phyloP scores from a whole-genome alignment of 2,797 vertebrate genomes.

The Sorex maritimensis region DNA sequence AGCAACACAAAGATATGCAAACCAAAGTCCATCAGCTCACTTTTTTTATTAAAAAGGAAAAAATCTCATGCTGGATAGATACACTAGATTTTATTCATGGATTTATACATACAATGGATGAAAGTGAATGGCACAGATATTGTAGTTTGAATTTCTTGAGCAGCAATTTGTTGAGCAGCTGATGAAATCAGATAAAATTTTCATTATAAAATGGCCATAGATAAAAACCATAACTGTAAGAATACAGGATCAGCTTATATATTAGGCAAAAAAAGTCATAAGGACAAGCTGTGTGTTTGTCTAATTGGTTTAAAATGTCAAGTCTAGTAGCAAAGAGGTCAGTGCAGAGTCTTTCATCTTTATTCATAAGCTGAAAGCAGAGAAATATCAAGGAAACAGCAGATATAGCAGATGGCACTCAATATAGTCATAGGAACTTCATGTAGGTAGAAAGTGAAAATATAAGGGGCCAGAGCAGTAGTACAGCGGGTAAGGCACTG shows the following conservation, averaged over 20 bases:
- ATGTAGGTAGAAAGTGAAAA: conserved; percentile 30
- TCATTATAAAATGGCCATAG: conserved; percentile 68
- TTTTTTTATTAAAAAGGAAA: conserved; percentile 24
- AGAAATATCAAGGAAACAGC: conserved; percentile 48
- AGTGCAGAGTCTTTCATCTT: conserved; percentile 50
- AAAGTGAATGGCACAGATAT: conserved; percentile 62
- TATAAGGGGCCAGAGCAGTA: too few relatives aligned
- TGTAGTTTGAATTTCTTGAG: conserved; percentile 62
- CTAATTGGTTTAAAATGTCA: conserved; percentile 75
- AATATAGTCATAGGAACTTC: neutral
- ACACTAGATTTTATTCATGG: conserved; percentile 34
- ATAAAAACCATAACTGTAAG: conserved; percentile 40
- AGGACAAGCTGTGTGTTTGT: conserved; percentile 40
- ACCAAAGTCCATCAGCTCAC: conserved; percentile 46
- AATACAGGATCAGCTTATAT: conserved; percentile 31
- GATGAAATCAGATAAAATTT: conserved; percentile 72
- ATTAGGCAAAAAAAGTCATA: conserved; percentile 26
- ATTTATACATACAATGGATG: conserved; percentile 34
- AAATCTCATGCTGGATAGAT: conserved; percentile 3
- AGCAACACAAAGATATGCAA: conserved; percentile 39
- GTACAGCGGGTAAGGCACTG: too few relatives aligned
- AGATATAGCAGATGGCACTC: conserved; percentile 51
- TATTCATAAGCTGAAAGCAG: conserved; percentile 49
- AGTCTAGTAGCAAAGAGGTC: conserved; percentile 47
- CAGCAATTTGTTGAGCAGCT: conserved; percentile 62